These are phyloP conservation scores for Bergia puertoricense DNA, from an alignment of 92 coral and sea anemone species.

Conservation along the genomic window DNA sequence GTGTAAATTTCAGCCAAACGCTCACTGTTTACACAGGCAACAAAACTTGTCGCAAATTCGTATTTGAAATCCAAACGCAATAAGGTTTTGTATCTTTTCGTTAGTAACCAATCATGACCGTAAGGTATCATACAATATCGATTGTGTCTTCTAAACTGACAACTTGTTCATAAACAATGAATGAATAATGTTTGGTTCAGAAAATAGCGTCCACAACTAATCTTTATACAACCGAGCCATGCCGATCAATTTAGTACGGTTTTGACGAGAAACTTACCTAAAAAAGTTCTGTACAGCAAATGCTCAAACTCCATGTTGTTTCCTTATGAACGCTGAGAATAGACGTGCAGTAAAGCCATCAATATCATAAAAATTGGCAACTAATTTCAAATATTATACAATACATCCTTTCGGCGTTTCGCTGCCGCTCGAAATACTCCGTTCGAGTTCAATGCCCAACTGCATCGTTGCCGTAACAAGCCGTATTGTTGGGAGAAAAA, in stretches of 20 bases:
- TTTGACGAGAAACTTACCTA: constrained; percentile 17
- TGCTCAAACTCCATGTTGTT: not conserved
- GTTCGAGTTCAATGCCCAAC: not conserved
- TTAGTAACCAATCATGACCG: not conserved
- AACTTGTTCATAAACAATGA: not conserved
- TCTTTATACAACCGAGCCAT: not conserved
- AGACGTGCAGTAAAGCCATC: not conserved
- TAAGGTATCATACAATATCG: not conserved
- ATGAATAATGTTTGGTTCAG: not conserved
- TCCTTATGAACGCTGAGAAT: not conserved
- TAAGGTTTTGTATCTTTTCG: not conserved
- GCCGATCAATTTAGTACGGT: constrained; percentile 12
- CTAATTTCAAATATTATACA: constrained; percentile 9
- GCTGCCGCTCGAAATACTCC: not conserved
- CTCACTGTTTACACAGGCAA: not conserved
- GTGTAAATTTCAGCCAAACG: not conserved
- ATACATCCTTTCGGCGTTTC: constrained; percentile 14
- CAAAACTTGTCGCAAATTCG: not conserved
- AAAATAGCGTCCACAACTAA: not conserved
- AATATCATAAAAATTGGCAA: constrained; percentile 11
- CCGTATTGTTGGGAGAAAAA: constrained; percentile 18
- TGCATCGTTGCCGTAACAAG: not conserved
- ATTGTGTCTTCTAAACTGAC: not conserved
- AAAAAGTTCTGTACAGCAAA: constrained; percentile 1
- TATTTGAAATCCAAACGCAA: not conserved